Percentiles rank a stretch among this genome's conserved stretches.
phyloP scores from a whole-genome alignment of 2,888 invertebrate genomes.

The Tachina grossa region DNA sequence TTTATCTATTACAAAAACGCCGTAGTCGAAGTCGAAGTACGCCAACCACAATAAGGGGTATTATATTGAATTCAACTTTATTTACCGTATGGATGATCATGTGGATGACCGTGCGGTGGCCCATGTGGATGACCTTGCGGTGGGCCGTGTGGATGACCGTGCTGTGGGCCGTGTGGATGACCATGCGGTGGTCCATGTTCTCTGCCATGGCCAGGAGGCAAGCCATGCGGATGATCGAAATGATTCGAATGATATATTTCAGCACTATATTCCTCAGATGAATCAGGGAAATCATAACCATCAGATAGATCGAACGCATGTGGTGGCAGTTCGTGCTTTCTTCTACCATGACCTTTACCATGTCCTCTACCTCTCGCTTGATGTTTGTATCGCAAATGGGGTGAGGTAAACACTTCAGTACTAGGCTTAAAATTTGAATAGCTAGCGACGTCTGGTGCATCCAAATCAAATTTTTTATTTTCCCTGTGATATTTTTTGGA shows the following conservation, averaged over 20 bases:
- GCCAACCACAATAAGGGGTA: no score
- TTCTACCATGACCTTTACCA: slow-evolving; percentile 17
- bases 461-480: slow-evolving; percentile 51
- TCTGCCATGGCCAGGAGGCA: slow-evolving; percentile 28
- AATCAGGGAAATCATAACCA: slow-evolving; percentile 17
- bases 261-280: slow-evolving; percentile 35
- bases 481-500: slow-evolving; percentile 39
- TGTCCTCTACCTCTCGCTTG: slow-evolving; percentile 4
- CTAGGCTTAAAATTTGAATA: slow-evolving; percentile 50
- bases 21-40: no score
- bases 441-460: slow-evolving; percentile 36
- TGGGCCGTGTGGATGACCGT: slow-evolving; percentile 26
- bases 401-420: slow-evolving; percentile 8
- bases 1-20: no score
- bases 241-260: slow-evolving; percentile 25
- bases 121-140: slow-evolving; percentile 1
- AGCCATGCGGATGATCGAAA: slow-evolving; percentile 29
- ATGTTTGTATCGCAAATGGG: slow-evolving; percentile 39
- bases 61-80: not conserved
- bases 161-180: not conserved
- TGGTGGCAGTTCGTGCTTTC: slow-evolving; percentile 6
- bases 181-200: not conserved
- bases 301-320: slow-evolving; percentile 6
- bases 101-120: not conserved
- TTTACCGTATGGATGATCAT: slow-evolving; percentile 34